Base-by-base conservation (phyloP, 2,888 invertebrate genomes). In the Melanchra persicariae region DNA sequence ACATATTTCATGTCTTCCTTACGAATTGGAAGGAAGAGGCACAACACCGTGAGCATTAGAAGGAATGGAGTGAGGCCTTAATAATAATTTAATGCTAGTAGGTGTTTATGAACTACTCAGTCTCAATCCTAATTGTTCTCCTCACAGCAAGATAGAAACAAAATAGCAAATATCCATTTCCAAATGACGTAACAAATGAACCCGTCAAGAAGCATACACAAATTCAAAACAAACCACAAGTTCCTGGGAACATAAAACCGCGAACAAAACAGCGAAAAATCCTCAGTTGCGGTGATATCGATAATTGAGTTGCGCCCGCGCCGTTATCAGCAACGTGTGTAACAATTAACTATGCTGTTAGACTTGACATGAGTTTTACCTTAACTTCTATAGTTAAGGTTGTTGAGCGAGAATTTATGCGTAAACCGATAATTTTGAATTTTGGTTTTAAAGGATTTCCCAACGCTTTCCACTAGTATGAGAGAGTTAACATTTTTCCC, bases 301-400 rank as follows among this genome's bases (percentile, higher is more conserved):
- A 80, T 85, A 85, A 84, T 85, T 84, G 84, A 85, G 83, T 83
- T 83, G 85, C 65, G 79, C 66, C 30, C 62, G 73, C 74, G 52
- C 74, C 64, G 78, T 85, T 85, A 85, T 85, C 85, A 81, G 84
- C 70, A 79, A 84, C 79, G 85, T 85, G 75, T 83, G 81, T 83
- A 83, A 85, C 74, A 84, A 85, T 85, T 85, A 85, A 82, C 80
- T 85, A 75, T 80, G 83, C 74, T 84, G 79, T 84, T 69, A 70
- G 70, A 58, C 59, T 63, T 74, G 81, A 84, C 77, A 84, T 74
- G 72, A 73, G 74, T 79, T 80, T 60, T 69, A 69, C 73, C 30
- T 70, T 57, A 37, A 64, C 49, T 57, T 72, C 10, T 15, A 59
- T 68, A 49, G 24, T 43, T 64, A 55, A 45, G 24, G 52, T 63